Base-by-base conservation (phyloP, 2,888 invertebrate genomes). In the Sericinus montela region DNA sequence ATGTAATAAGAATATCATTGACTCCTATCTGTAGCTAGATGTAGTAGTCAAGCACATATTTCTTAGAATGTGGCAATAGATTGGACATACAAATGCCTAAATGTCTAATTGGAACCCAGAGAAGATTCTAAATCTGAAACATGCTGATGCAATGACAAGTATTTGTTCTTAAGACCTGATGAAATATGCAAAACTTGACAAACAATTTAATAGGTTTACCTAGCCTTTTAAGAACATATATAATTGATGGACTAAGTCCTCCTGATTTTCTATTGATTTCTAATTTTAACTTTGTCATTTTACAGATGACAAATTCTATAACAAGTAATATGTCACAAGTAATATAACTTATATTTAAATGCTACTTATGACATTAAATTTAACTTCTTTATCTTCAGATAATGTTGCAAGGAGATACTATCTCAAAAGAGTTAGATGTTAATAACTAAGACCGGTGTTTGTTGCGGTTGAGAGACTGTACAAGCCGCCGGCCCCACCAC, bases 401-500 rank as follows among this genome's bases (percentile, higher is more conserved):
- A 47, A 45, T 41, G 57, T 55, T 54, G 57, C 58, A 62, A 65
- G 63, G 65, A 65, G 65, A 63, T 61, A 62, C 51, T 51, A 58
- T 40, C 48, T 38, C 54, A 45, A 44, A 63, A 55, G 39, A 50
- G 36, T 40, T 42, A 37, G 36, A 37, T 23, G 35, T 53, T 37
- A 40, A 48, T 57, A 74, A 75, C 81, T 86, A 88, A 67, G 85
- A 80, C 47, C 86, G 77, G 58, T 87, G 86, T 55, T 90, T 91
- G 65, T 83, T 85, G 52, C 90, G 87, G 67, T 89, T 91, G 62
- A 93, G 90, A 75, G 90, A 93, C 77, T 94, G 93, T 47, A 94
- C 91, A 54, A 93, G 80, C 49, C 93, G 91, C 52, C 93, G 91
- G 13, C 92, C 94, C 93, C 94, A 94, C 88, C 92, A 94, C 63